These are phyloP conservation scores for Oncorhynchus mykiss DNA, from an alignment of 2,113 vertebrate species.

Conservation along the genomic window DNA sequence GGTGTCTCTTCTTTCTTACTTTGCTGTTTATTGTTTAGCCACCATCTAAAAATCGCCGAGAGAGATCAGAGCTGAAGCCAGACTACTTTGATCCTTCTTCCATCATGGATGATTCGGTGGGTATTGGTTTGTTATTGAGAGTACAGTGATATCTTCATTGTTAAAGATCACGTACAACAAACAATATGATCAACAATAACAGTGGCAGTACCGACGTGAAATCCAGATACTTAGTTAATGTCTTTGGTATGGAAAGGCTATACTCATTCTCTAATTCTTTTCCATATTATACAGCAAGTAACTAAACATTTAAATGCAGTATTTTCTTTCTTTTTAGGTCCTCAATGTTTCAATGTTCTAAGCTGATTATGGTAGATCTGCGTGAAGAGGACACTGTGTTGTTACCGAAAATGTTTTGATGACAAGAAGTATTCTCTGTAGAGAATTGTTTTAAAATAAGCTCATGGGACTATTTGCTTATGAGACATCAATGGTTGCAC, in stretches of 20 bases:
- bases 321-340: constrained; percentile 78
- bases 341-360: constrained; percentile 99
- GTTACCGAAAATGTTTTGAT: constrained; percentile 92
- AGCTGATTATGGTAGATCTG: constrained; percentile 74
- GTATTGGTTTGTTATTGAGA: constrained; percentile 35
- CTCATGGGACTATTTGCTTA: constrained; percentile 34
- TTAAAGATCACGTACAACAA: no score
- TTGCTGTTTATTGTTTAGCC: constrained; percentile 73
- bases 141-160: not conserved
- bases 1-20: not conserved
- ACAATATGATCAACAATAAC: no score
- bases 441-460: constrained; percentile 66
- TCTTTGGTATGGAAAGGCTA: no score
- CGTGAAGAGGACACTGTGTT: constrained; percentile 88
- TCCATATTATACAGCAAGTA: not conserved
- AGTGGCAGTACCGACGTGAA: no score
- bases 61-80: constrained; percentile 96
- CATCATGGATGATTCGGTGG: constrained; percentile 99
- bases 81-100: constrained; percentile 99
- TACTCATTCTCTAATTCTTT: not conserved
- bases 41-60: constrained; percentile 96
- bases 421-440: constrained; percentile 91
- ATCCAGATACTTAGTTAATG: no score
- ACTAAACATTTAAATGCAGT: not conserved
- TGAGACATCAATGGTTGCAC: constrained; percentile 59